A percentile compares a stretch with the other conserved stretches of the same genome.
phyloP scores from a whole-genome alignment of 2,888 invertebrate genomes.

The Eupeodes luniger region DNA sequence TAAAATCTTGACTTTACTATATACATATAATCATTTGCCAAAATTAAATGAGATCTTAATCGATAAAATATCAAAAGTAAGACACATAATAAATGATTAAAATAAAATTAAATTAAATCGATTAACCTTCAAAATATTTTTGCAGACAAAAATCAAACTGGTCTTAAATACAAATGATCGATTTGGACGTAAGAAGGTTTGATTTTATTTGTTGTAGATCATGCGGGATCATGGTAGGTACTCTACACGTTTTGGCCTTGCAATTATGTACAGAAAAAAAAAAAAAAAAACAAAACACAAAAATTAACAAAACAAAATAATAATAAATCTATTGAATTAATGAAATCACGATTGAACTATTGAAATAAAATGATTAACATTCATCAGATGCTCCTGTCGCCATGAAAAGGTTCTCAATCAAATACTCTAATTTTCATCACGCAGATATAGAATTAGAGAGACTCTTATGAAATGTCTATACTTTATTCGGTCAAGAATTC shows the following conservation, averaged over 20 bases:
- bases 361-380: slow-evolving; percentile 55
- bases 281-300: slow-evolving; percentile 8
- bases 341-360: slow-evolving; percentile 56
- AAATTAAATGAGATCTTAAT: slow-evolving; percentile 9
- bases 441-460: background rate
- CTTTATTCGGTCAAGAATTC: background rate
- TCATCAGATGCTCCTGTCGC: slow-evolving; percentile 47
- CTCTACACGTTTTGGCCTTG: slow-evolving; percentile 56
- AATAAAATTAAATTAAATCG: slow-evolving; percentile 27
- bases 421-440: slow-evolving; percentile 47
- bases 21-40: background rate
- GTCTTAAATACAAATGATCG: slow-evolving; percentile 17
- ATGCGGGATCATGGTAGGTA: slow-evolving; percentile 39
- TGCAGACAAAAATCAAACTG: slow-evolving; percentile 9
- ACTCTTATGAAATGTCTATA: slow-evolving; percentile 24
- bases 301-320: background rate
- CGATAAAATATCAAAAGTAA: slow-evolving; percentile 4
- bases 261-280: background rate
- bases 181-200: background rate
- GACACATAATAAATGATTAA: slow-evolving; percentile 34
- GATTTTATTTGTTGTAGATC: slow-evolving; percentile 14
- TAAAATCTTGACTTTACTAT: background rate
- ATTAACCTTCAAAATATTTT: slow-evolving; percentile 47
- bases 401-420: slow-evolving; percentile 57
- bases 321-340: slow-evolving; percentile 50